Percentiles rank a stretch among this genome's conserved stretches.
phyloP scores from a whole-genome alignment of 2,888 invertebrate genomes.

The Heliconius erato region DNA sequence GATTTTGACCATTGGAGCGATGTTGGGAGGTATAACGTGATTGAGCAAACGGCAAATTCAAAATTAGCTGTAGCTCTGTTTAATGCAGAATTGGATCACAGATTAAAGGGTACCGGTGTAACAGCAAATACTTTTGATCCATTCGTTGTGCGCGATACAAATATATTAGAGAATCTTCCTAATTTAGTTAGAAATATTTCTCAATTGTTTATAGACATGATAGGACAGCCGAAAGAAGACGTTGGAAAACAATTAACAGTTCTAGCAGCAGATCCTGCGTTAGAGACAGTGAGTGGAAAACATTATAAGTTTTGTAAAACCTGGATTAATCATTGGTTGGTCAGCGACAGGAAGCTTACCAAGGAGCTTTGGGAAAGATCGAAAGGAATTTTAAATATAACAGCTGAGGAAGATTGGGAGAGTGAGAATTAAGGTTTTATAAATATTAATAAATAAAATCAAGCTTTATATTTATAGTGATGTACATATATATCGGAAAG shows the following conservation, averaged over 20 bases:
- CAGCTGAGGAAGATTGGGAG: slow-evolving; percentile 71
- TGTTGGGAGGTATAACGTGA: slow-evolving; percentile 63
- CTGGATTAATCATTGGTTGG: slow-evolving; percentile 72
- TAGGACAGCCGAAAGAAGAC: slow-evolving; percentile 72
- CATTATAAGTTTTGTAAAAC: slow-evolving; percentile 72
- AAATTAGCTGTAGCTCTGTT: slow-evolving; percentile 88
- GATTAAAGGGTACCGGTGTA: slow-evolving; percentile 85
- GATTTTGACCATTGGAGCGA: slow-evolving; percentile 77
- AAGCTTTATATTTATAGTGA: background rate
- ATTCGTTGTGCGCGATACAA: slow-evolving; percentile 71
- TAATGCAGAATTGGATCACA: slow-evolving; percentile 85
- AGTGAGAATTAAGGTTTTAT: slow-evolving; percentile 14
- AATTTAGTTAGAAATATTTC: slow-evolving; percentile 58
- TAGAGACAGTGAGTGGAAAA: slow-evolving; percentile 66
- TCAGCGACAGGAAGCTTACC: slow-evolving; percentile 61
- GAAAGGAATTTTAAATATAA: slow-evolving; percentile 69
- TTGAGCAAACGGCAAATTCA: slow-evolving; percentile 68
- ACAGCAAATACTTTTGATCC: slow-evolving; percentile 88
- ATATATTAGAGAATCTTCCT: slow-evolving; percentile 65
- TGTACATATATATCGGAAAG: background rate
- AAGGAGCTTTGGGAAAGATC: slow-evolving; percentile 69
- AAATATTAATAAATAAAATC: background rate
- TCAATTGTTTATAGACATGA: slow-evolving; percentile 62
- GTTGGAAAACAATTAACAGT: slow-evolving; percentile 71
- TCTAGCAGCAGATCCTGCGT: slow-evolving; percentile 67